Evolutionary conservation across 2,888 invertebrate genomes (phyloP).

Genomic region (Stratiomys singularior): DNA sequence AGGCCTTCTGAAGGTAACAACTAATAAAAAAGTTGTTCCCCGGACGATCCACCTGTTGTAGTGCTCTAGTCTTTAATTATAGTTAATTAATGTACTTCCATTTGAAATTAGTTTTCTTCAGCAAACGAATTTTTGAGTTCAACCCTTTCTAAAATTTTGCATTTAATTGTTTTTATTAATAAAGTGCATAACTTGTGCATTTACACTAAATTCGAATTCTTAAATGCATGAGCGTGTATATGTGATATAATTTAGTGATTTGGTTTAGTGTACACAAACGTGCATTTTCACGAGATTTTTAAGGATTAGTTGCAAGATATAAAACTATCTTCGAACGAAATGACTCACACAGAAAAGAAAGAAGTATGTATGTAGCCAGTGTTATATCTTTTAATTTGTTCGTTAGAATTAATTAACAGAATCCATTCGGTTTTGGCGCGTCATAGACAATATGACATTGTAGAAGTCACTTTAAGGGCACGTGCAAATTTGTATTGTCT

Average conservation of each 20-base stretch:
- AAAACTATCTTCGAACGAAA: not conserved
- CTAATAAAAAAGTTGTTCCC: conserved; percentile 12
- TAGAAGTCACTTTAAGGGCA: conserved; percentile 20
- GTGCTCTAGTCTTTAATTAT: not conserved
- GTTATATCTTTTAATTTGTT: no score
- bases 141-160: not conserved
- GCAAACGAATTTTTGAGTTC: not conserved
- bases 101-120: not conserved
- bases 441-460: no score
- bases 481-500: no score
- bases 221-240: not conserved
- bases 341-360: conserved; percentile 23
- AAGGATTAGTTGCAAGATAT: not conserved
- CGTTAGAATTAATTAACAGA: no score
- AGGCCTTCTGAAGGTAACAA: conserved; percentile 12
- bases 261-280: not conserved
- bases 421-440: no score
- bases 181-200: not conserved
- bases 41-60: conserved; percentile 7
- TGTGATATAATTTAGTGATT: conserved; percentile 5
- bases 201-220: not conserved
- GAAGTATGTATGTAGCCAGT: conserved; percentile 37
- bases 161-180: not conserved
- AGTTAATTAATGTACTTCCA: not conserved
- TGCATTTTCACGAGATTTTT: conserved; percentile 6